Evolutionary conservation across 2,888 invertebrate genomes (phyloP).

Genomic region (Nemoura dubitans): DNA sequence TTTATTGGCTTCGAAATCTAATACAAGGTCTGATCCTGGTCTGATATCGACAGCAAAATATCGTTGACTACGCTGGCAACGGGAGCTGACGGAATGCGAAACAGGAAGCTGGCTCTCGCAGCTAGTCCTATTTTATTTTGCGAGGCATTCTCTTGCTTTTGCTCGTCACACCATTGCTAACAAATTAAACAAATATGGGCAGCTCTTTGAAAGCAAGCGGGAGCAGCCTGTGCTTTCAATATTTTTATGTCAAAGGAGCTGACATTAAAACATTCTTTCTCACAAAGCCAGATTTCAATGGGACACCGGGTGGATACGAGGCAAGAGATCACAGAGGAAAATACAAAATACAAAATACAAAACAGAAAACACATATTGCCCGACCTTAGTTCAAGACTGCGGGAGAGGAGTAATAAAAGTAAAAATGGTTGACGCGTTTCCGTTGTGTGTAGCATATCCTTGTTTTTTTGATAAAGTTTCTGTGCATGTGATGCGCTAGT

Average conservation of each 20-base stretch:
- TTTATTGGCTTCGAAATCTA: conserved; percentile 7
- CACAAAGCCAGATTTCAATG: background rate
- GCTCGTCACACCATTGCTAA: background rate
- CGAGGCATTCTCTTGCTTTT: background rate
- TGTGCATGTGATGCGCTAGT: background rate
- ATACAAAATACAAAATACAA: background rate
- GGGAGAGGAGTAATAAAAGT: background rate
- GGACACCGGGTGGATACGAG: background rate
- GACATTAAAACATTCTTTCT: background rate
- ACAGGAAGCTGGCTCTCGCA: background rate
- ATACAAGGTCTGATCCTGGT: background rate
- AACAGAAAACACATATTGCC: background rate
- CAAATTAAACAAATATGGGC: conserved; percentile 7
- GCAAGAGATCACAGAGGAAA: background rate
- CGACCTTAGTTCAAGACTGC: background rate
- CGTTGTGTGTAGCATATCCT: background rate
- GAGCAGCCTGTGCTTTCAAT: background rate
- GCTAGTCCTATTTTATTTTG: background rate
- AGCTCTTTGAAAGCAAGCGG: background rate
- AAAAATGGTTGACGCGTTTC: background rate
- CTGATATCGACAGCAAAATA: background rate
- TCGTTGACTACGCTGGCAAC: background rate
- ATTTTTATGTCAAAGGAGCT: background rate
- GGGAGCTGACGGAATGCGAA: background rate
- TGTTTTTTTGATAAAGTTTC: background rate